Base-by-base conservation (phyloP, 1,140 invertebrate species). In the Cotesia vestalis region DNA sequence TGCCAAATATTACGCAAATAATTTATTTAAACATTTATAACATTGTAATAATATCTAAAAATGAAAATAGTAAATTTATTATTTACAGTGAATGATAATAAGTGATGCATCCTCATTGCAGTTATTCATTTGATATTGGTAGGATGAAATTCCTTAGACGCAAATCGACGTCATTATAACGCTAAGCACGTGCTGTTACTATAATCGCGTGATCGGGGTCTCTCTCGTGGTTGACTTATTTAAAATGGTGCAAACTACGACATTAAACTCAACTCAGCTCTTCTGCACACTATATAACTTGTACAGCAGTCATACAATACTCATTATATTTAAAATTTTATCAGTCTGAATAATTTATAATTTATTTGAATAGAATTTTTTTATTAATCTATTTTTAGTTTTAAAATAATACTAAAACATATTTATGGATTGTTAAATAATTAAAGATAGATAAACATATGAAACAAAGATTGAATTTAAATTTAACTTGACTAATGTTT, bases 201-300 rank as follows among this genome's bases (percentile, higher is more conserved):
- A 55, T 4, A 27, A 51, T 67, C 66, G 66, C 66, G 66, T 67
- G 66, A 67, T 67, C 66, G 12, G 52, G 66, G 66, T 67, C 66
- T 67, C 4, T 64, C 40, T 62, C 11, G 52, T 35, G 51, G 52
- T 67, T 67, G 40, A 67, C 51, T 67, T 66, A 34, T 8, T 46
- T 66, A 52, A 67, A 67, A 67, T 34, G 66, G 36, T 55, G 3
- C 51, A 27, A 66, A n/a, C 38, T 14, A 27, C 14, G 1, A 11
- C 20, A 12, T 5, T 6, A 46, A 17, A 40, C 17, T 66, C 8
- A 12, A n/a, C 34, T 67, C 35, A 35, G 11, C 36, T 4, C 57
- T 9, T 59, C 27, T 27, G 0, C 27, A 27, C 27, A 27, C 27
- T 27, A 27, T 27, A 27, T 27, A 27, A 27, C 27, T 27, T 27